Evolutionary conservation across 1,140 invertebrate species (phyloP), one percentile per base, ranked within the genome.

Genomic region (Leptinotarsa texana): DNA sequence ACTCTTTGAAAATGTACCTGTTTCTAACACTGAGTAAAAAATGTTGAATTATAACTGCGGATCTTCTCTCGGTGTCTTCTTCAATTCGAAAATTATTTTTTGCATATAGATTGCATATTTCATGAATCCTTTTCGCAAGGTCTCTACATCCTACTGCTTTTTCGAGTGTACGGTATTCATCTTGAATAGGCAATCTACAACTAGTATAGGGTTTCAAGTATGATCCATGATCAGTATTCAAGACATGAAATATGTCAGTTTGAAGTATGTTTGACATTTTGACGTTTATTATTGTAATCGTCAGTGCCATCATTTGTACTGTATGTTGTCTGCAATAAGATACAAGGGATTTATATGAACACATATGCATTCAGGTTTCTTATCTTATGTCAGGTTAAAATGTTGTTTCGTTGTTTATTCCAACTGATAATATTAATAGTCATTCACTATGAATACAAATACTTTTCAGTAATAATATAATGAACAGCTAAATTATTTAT

Each of bases 41-140:
- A 13, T 73, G 75, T 57, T 77, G 68, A 70, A 79, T 79, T 22
- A 68, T 69, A 33, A 21, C 69, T 17, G 73, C 75, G 4, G 77
- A 75, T 67, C 5, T 68, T 47, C 22, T 42, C 48, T 15, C 24
- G 17, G 11, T n/a, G 24, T 61, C 13, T 22, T 70, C 49, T 21
- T 65, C 49, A 57, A 2, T 18, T 57, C 15, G 15, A 57, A n/a
- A 57, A 57, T 18, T 2, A 57, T 57, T 57, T 18, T 15, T 57
- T 57, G 51, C 15, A 57, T 57, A 57, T 15, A n/a, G 6, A 3
- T 57, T 57, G n/a, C 51, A 57, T 17, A 57, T 57, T 57, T 57
- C 51, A 57, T 57, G 51, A 57, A 57, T 57, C 51, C n/a, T 65
- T 8, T 65, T 22, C 18, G 18, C 63, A 15, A 73, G 42, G 3